Conservation (phyloP, 2,797 vertebrate species). For the Gallirallus australis region DNA sequence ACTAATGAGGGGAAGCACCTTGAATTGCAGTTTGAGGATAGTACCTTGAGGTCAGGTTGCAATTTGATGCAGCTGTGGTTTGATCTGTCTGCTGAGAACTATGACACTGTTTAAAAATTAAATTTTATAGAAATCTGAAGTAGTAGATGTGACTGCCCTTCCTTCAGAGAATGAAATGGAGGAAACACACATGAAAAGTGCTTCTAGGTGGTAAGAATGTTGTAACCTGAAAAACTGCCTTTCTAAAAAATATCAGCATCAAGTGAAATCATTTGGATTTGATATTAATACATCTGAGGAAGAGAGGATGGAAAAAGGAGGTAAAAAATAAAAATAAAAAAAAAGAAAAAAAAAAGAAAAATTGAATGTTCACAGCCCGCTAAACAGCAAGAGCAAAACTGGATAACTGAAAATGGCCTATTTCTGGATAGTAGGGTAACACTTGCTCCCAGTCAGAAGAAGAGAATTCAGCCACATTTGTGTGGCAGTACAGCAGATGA, state of each 20-base stretch:
- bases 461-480: not conserved
- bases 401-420: not conserved
- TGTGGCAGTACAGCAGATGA: not conserved
- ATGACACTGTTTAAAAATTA: constrained; percentile 34
- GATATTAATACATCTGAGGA: not conserved
- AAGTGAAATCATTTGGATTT: not conserved
- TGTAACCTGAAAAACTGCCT: not conserved
- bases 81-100: constrained; percentile 41
- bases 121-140: not conserved
- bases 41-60: constrained; percentile 60
- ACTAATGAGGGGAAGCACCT: constrained; percentile 64
- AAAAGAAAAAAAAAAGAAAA: no score
- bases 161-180: not conserved
- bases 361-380: not conserved
- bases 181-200: not conserved
- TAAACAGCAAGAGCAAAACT: not conserved
- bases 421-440: not conserved
- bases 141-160: not conserved
- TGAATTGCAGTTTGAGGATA: constrained; percentile 38
- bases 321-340: not conserved
- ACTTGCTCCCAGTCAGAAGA: not conserved
- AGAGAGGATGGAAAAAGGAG: not conserved
- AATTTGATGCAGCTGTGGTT: constrained; percentile 53
- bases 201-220: not conserved
- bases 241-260: not conserved